Evolutionary conservation across 1,140 invertebrate species (phyloP).

Genomic region (Monochamus saltuarius): DNA sequence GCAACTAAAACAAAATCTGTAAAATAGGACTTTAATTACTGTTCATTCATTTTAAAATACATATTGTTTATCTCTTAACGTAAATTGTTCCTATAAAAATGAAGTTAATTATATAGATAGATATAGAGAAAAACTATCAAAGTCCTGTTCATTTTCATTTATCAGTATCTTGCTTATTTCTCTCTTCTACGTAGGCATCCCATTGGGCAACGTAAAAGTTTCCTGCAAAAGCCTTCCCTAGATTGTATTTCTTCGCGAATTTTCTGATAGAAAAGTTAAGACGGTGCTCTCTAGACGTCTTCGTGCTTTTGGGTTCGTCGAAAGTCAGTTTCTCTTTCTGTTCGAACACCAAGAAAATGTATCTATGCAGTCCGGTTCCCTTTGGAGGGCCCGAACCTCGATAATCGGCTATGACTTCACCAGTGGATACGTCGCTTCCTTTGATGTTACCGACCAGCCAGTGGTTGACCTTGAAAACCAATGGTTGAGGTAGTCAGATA

Average conservation of each 20-base stretch:
- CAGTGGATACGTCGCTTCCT: constrained; percentile 69
- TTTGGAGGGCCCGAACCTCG: constrained; percentile 83
- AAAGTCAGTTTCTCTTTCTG: constrained; percentile 72
- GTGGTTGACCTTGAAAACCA: constrained; percentile 84
- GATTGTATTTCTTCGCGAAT: constrained; percentile 57
- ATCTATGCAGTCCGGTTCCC: constrained; percentile 83
- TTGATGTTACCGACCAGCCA: constrained; percentile 92
- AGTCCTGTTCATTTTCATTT: too few species aligned
- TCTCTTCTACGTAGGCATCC: too few species aligned
- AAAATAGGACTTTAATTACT: too few species aligned
- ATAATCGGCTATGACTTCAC: constrained; percentile 71
- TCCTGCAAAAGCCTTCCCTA: too few species aligned
- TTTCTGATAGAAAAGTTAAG: constrained; percentile 75
- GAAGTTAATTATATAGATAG: too few species aligned
- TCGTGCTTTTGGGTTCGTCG: constrained; percentile 58
- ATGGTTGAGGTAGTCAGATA: constrained; percentile 55
- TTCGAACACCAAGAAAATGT: constrained; percentile 85
- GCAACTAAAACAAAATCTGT: too few species aligned
- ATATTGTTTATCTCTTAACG: too few species aligned
- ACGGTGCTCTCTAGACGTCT: constrained; percentile 65
- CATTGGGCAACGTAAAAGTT: too few species aligned
- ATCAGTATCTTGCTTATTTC: too few species aligned
- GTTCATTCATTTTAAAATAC: too few species aligned
- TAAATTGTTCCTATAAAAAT: too few species aligned
- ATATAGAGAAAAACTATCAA: too few species aligned